Base-by-base conservation (phyloP, 1,140 invertebrate species). In the Aphelinus certus region DNA sequence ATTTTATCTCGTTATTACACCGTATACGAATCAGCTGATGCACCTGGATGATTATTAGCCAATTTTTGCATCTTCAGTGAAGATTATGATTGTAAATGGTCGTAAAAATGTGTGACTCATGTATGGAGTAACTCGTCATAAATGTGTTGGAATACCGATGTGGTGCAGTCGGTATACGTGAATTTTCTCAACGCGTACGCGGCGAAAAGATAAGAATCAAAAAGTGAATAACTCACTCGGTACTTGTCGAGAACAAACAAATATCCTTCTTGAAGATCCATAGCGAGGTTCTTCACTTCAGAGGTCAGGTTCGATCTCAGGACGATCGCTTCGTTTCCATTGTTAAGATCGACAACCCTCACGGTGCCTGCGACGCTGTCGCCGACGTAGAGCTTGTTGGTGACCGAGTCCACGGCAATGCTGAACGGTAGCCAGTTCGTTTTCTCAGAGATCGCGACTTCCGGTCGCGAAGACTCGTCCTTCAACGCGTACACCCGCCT, bases 191-290 rank as follows among this genome's bases (percentile, higher is more conserved):
- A 26, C 26, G 26, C 26, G 26, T 26, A 26, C 26, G 26, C n/a
- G 26, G n/a, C 26, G 42, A 61, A 9, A 63, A 63, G n/a, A n/a
- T 48, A 3, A 62, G 5, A 9, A 4, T 10, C 45, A 2, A 47
- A 62, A 45, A 1, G 3, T 4, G 3, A 47, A 3, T 1, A 5
- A 26, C 42, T 65, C n/a, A 67, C 65, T 49, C 47, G n/a, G 26
- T 55, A 62, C 6, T 55, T 62, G 45, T 67, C 64, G 9, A 58
- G 5, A 2, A 73, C 26, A n/a, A 73, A 73, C 5, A 73, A 51
- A 49, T 73, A 73, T 3, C 47, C 56, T 4, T 42, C 71, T 7
- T 60, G 6, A 43, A 48, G 7, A 26, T 73, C 71, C 7, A 73
- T 2, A 1, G 1, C 55, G 4, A 73, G 7, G 2, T 45, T 62